Base-by-base conservation (phyloP, 2,888 invertebrate genomes). In the Panopea generosa region DNA sequence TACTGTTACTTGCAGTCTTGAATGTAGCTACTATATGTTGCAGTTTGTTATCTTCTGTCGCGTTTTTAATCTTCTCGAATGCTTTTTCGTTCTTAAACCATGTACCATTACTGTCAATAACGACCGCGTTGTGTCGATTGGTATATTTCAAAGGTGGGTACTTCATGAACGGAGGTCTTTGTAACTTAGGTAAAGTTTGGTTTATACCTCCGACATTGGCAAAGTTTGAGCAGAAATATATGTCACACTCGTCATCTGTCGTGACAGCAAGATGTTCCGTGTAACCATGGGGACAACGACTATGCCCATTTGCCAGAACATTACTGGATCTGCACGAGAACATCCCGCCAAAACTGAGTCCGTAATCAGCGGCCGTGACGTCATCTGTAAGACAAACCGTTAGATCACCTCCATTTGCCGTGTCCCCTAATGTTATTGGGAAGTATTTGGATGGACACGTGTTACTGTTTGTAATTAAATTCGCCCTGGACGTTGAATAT, bases 41-140 rank as follows among this genome's bases (percentile, higher is more conserved):
- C 33, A 33, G 11, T 33, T 4, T 33, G 33, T 33, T 33, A 11
- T 33, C 33, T 11, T 4, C 11, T 4, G 33, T 33, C 33, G 11
- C 11, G 6, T 50, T 22, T n/a, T n/a, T 50, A 11, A 50, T 50
- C 11, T 50, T 50, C 22, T 50, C 50, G 11, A 22, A 50, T 16
- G 50, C 50, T 14, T 50, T 16, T 22, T 50, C 50, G 50, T 50
- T 50, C 50, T 50, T 50, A 22, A 50, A 50, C 50, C 50, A 50
- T 16, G 20, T 24, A 20, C 50, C 50, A 4, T 50, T 33, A 33
- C 33, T 33, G 33, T 33, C 33, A 33, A 33, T 33, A 11, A 33
- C 33, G 11, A 33, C 33, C 33, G 33, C 33, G 33, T 33, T 33
- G 33, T 33, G 11, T 33, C 11, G 4, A 11, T 33, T 33, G 33